Evolutionary conservation across 2,888 invertebrate species (phyloP).

Genomic region (Alsophila aescularia): DNA sequence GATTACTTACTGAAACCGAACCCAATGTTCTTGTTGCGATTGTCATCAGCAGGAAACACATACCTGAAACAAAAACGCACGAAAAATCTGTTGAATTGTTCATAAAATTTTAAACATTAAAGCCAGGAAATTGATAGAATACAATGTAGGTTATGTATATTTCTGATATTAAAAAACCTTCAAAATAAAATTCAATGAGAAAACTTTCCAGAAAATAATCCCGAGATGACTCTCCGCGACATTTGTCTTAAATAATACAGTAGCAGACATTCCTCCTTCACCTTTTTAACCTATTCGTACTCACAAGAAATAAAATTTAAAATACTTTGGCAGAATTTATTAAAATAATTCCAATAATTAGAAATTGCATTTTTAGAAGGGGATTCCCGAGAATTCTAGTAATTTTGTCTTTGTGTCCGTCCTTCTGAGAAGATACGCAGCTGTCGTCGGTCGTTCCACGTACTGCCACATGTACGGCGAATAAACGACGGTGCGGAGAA

Average conservation of each 20-base stretch:
- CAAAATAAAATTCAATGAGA: slow-evolving; percentile 6
- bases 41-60: too few relatives aligned
- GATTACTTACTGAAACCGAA: too few relatives aligned
- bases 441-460: neutral
- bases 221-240: slow-evolving; percentile 19
- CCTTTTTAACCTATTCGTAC: neutral
- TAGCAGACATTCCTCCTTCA: slow-evolving; percentile 16
- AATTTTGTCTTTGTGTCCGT: slow-evolving; percentile 17
- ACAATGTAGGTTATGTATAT: too few relatives aligned
- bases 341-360: slow-evolving; percentile 12
- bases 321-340: neutral
- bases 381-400: slow-evolving; percentile 16
- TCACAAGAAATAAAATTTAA: neutral
- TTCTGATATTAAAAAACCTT: too few relatives aligned
- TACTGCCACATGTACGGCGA: neutral
- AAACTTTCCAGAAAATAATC: slow-evolving; percentile 23
- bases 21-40: too few relatives aligned
- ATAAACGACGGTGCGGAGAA: neutral
- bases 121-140: too few relatives aligned
- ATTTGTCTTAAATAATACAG: slow-evolving; percentile 26
- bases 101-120: too few relatives aligned
- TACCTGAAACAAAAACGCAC: too few relatives aligned
- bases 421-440: slow-evolving; percentile 12
- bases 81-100: too few relatives aligned
- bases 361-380: slow-evolving; percentile 20